phyloP scores from a whole-genome alignment of 2,797 vertebrate genomes.

The Hypotaenidia okinawae region DNA sequence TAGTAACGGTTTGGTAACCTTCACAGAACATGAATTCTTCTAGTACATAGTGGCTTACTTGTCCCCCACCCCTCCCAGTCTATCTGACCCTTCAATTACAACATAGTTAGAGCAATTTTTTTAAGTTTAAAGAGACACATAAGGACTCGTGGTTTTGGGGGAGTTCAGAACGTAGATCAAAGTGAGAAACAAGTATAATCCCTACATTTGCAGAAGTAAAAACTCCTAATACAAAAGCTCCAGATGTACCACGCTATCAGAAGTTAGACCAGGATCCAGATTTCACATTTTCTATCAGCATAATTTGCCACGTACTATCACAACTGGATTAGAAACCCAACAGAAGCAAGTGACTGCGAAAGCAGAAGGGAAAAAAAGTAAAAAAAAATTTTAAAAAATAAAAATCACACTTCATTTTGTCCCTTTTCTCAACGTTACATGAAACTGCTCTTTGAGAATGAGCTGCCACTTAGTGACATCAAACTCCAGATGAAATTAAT shows the following conservation, averaged over 20 bases:
- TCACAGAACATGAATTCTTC: background rate
- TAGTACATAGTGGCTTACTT: background rate
- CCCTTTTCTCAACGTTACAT: background rate
- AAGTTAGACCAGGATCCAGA: background rate
- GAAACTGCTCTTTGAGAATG: background rate
- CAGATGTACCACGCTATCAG: background rate
- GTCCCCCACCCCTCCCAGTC: background rate
- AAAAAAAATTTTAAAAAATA: no score
- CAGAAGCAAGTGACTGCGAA: background rate
- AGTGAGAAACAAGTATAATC: background rate
- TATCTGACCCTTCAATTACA: background rate
- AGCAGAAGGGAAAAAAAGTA: background rate
- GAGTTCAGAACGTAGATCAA: background rate
- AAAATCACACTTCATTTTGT: background rate
- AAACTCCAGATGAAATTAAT: background rate
- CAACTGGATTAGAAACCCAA: background rate
- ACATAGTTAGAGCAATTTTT: background rate
- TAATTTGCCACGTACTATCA: background rate
- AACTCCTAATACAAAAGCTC: background rate
- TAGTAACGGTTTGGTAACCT: background rate
- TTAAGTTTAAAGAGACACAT: rapidly evolving
- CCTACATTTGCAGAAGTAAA: background rate
- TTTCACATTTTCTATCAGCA: background rate
- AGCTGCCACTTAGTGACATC: background rate
- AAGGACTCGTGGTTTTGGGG: background rate